Evolutionary conservation across 2,113 vertebrate species (phyloP), one percentile per base, ranked within the genome.

Genomic region (Nothobranchius furzeri): DNA sequence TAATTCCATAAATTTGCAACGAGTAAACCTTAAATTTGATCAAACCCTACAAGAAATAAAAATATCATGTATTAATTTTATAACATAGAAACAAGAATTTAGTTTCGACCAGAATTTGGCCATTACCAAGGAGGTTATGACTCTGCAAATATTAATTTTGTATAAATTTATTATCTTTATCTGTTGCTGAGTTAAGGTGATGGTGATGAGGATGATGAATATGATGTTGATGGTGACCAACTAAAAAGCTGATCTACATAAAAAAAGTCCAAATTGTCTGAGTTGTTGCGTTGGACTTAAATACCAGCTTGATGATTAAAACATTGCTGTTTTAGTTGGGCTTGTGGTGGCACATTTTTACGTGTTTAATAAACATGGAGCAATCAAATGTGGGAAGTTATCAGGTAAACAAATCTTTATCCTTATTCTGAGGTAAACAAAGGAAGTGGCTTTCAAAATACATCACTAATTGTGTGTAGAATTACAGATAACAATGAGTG

Each of bases 281-380:
- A 2, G 3, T 42, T 63, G 35, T 20, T 2, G 43, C 60, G 55
- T 59, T 65, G 9, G 42, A 54, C 30, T 48, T 48, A 42, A 73
- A 68, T 62, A 52, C 64, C 51, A 61, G 9, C 6, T 30, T 50
- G 58, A 15, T 56, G 55, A 60, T 52, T 52, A 20, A 73, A 45
- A 56, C 46, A 59, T 73, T 59, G 35, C n/a, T 35, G 13, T 25
- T 3, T 7, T 25, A 45, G 35, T 17, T 15, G 13, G 12, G 13
- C 30, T 54, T 36, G 30, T 24, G 36, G 46, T n/a, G 24, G 47
- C 6, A 43, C 57, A 12, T 56, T 6, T 25, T 8, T 62, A 20
- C 50, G 37, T 24, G 48, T 0, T 30, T 64, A 35, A 3, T 30
- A 24, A 43, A 57, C 36, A 12, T 6, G 7, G 17, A 49, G 0